These are phyloP conservation scores for Hemiprocne comata DNA, from an alignment of 2,113 vertebrate species.

Conservation along the genomic window DNA sequence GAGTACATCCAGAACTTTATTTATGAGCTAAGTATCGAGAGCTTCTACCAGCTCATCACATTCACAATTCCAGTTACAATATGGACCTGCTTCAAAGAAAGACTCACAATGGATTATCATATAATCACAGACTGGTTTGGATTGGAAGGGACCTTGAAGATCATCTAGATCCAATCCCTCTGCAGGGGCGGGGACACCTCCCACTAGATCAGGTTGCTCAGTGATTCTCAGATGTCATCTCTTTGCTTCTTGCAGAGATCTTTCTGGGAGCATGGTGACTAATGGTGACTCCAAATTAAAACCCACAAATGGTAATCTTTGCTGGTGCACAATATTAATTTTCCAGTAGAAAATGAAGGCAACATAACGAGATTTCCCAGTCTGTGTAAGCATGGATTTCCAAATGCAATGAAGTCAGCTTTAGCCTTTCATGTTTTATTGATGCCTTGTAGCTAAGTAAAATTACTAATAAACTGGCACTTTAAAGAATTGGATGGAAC, in stretches of 20 bases:
- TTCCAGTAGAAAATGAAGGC: neutral
- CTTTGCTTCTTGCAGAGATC: neutral
- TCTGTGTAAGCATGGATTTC: conserved; percentile 6
- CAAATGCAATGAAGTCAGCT: conserved; percentile 25
- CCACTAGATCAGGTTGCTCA: too few species aligned
- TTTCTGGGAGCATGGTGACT: neutral
- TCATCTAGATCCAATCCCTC: too few species aligned
- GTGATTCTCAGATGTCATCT: neutral
- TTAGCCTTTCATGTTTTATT: conserved; percentile 56
- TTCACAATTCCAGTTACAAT: neutral
- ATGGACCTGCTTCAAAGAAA: neutral
- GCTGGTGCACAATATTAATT: neutral
- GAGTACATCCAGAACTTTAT: neutral
- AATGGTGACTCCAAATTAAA: neutral
- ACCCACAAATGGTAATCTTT: neutral
- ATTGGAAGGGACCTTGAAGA: too few species aligned
- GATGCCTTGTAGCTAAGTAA: conserved; percentile 42
- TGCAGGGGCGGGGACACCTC: too few species aligned
- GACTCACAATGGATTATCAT: neutral
- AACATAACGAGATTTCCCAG: neutral
- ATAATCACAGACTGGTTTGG: too few species aligned
- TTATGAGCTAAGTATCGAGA: neutral
- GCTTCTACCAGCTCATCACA: neutral
- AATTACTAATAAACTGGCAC: conserved; percentile 58
- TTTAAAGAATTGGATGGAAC: conserved; percentile 38